A percentile compares a stretch with the other conserved stretches of the same genome.
phyloP scores from a whole-genome alignment of 2,888 invertebrate genomes.

The Automeris io region DNA sequence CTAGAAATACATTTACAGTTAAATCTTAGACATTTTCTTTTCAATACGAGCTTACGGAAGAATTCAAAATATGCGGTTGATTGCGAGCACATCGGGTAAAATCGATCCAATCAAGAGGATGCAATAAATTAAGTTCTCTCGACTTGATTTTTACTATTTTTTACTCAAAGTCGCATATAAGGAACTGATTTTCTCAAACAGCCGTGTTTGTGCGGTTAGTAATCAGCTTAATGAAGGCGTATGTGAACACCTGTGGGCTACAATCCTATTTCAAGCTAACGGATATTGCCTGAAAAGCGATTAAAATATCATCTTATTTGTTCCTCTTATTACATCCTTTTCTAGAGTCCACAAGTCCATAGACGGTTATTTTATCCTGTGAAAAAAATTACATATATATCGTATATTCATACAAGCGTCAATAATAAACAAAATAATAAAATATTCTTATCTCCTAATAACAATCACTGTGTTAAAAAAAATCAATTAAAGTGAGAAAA shows the following conservation, averaged over 20 bases:
- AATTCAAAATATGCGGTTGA: background rate
- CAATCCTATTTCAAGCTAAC: background rate
- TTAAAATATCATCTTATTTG: no score
- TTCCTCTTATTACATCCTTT: no score
- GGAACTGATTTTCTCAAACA: conserved; percentile 6
- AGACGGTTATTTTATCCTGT: no score
- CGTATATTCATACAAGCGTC: no score
- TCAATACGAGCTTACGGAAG: background rate
- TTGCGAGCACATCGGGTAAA: background rate
- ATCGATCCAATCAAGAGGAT: conserved; percentile 3
- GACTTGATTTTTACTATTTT: background rate
- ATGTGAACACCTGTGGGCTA: background rate
- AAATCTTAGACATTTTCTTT: background rate
- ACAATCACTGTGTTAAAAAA: no score
- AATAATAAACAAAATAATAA: no score
- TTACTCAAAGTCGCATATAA: conserved; percentile 1
- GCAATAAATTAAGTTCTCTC: conserved; percentile 5
- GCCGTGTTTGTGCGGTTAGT: conserved; percentile 6
- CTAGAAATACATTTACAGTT: background rate
- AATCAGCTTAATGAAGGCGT: background rate
- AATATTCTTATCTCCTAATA: no score
- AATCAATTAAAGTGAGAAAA: no score
- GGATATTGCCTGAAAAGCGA: no score
- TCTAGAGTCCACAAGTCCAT: no score
- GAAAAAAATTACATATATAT: no score